Evolutionary conservation across 2,888 invertebrate species (phyloP).

Genomic region (Oxystoma pomonae): DNA sequence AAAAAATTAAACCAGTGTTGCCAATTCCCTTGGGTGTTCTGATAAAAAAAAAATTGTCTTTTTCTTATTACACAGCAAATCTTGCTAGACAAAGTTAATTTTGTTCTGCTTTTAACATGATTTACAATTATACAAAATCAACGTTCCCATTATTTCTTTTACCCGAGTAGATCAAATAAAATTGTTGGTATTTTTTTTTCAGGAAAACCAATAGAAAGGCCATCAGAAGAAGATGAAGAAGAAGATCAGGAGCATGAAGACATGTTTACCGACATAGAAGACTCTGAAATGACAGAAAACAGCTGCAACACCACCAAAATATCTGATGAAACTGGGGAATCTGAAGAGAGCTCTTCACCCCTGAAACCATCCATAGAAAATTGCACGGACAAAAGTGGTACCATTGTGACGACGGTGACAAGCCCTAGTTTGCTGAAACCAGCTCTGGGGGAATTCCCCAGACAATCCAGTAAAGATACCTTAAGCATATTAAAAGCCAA

Average conservation of each 20-base stretch:
- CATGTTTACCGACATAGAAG: constrained; percentile 34
- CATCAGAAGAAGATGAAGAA: constrained; percentile 43
- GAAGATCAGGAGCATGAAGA: constrained; percentile 31
- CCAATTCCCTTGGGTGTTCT: too few relatives aligned
- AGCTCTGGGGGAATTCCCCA: constrained; percentile 38
- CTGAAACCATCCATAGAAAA: constrained; percentile 33
- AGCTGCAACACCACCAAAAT: constrained; percentile 7
- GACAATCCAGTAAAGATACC: constrained; percentile 38
- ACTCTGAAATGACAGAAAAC: constrained; percentile 26
- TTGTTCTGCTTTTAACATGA: too few relatives aligned
- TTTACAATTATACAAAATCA: too few relatives aligned
- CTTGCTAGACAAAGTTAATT: too few relatives aligned
- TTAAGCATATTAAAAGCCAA: constrained; percentile 45
- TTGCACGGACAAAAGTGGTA: constrained; percentile 24
- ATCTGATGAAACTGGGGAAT: constrained; percentile 1
- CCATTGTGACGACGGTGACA: constrained; percentile 29
- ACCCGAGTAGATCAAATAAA: too few relatives aligned
- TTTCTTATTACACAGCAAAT: too few relatives aligned
- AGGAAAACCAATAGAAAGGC: constrained; percentile 59
- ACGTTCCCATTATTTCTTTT: too few relatives aligned
- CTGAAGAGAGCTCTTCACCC: constrained; percentile 21
- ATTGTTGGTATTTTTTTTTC: constrained; percentile 27
- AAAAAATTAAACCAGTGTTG: too few relatives aligned
- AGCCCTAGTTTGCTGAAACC: constrained; percentile 33
- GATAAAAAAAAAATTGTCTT: too few relatives aligned